Percentiles rank a stretch among this genome's conserved stretches.
phyloP scores from a whole-genome alignment of 1,140 invertebrate genomes.

The Mamestra configurata region DNA sequence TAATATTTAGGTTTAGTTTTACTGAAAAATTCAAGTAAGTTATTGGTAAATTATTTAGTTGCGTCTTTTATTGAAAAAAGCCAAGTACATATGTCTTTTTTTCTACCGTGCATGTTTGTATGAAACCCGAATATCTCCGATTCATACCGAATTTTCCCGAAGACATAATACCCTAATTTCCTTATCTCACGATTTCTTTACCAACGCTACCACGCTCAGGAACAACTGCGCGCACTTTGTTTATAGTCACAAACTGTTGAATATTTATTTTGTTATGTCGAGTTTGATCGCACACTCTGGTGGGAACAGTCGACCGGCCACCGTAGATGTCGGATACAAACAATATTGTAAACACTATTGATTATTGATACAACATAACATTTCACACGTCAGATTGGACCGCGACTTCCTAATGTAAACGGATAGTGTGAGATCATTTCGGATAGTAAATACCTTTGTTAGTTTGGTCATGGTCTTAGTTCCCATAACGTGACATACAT shows the following conservation, averaged over 20 bases:
- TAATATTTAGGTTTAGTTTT: too few relatives aligned
- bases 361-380: constrained; percentile 55
- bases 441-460: not conserved
- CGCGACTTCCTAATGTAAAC: constrained; percentile 48
- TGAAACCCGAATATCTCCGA: not conserved
- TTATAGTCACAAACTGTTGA: constrained; percentile 79
- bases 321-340: constrained; percentile 72
- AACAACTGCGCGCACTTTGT: constrained; percentile 74
- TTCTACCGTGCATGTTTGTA: too few relatives aligned
- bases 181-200: constrained; percentile 49
- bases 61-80: too few relatives aligned
- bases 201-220: constrained; percentile 57
- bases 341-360: constrained; percentile 72
- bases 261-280: constrained; percentile 86
- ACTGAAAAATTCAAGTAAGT: too few relatives aligned
- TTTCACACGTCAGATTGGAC: constrained; percentile 47
- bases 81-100: too few relatives aligned
- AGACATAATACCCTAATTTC: not conserved
- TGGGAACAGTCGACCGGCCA: constrained; percentile 68
- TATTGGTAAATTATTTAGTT: too few relatives aligned
- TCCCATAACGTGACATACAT: constrained; percentile 9
- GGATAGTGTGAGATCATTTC: constrained; percentile 10
- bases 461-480: not conserved
- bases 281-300: constrained; percentile 81
- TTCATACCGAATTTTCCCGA: not conserved